phyloP scores from a whole-genome alignment of 2,888 invertebrate genomes.

The Leptarthrus brevirostris region DNA sequence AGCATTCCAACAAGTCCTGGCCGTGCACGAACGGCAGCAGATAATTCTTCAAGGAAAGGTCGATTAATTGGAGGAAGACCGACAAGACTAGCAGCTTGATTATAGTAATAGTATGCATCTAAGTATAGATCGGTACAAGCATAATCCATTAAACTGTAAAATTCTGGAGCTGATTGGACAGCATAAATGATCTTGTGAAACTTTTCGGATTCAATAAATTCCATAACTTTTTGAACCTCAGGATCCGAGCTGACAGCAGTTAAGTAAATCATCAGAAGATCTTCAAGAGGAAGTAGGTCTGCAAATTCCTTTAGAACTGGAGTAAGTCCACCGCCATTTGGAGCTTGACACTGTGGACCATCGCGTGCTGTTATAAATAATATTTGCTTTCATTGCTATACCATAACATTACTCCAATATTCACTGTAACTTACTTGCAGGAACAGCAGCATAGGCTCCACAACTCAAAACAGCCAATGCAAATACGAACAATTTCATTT shows the following conservation, averaged over 20 bases:
- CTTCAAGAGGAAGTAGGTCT: slow-evolving; percentile 48
- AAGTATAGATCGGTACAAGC: slow-evolving; percentile 51
- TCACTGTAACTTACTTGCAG: slow-evolving; percentile 27
- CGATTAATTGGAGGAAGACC: slow-evolving; percentile 49
- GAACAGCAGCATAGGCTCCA: slow-evolving; percentile 21
- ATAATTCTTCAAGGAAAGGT: slow-evolving; percentile 5
- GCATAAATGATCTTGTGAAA: slow-evolving; percentile 46
- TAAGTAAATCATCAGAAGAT: slow-evolving; percentile 45
- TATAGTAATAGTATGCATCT: slow-evolving; percentile 52
- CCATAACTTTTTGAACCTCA: slow-evolving; percentile 50
- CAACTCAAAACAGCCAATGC: slow-evolving; percentile 8
- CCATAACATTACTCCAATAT: too few relatives aligned
- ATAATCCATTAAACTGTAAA: slow-evolving; percentile 48
- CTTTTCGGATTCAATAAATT: slow-evolving; percentile 44
- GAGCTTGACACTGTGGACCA: slow-evolving; percentile 46
- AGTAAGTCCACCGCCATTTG: slow-evolving; percentile 50
- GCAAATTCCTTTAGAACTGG: slow-evolving; percentile 49
- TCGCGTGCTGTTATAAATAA: slow-evolving; percentile 26
- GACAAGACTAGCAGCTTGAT: slow-evolving; percentile 49
- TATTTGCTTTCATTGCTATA: too few relatives aligned
- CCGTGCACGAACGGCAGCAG: background rate
- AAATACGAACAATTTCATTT: slow-evolving; percentile 22
- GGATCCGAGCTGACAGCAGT: slow-evolving; percentile 50
- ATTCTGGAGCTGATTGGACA: slow-evolving; percentile 50
- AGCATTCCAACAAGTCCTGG: slow-evolving; percentile 50